A percentile compares a stretch with the other conserved stretches of the same genome.
Conservation (phyloP, 2,888 invertebrate genomes). For the Meandrusa payeni region DNA sequence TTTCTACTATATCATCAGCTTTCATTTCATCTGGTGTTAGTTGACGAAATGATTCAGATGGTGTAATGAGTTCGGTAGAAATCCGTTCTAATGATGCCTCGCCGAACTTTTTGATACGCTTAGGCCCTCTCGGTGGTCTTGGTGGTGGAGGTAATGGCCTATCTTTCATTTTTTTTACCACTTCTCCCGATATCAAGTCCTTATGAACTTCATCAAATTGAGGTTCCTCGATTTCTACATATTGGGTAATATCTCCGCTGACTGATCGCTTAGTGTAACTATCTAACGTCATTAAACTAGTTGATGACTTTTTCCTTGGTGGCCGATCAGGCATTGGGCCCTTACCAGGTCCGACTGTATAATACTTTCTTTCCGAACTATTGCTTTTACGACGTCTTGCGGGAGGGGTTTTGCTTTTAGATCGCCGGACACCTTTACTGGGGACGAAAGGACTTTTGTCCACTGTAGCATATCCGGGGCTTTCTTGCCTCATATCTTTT, state of each 20-base stretch:
- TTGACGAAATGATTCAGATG: constrained; percentile 34
- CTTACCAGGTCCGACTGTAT: constrained; percentile 80
- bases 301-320: constrained; percentile 82
- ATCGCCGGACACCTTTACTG: constrained; percentile 78
- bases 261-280: constrained; percentile 68
- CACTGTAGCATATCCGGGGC: constrained; percentile 88
- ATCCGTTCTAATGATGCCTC: constrained; percentile 33
- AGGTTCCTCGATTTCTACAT: constrained; percentile 82
- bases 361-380: constrained; percentile 83
- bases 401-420: constrained; percentile 77
- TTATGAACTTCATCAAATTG: constrained; percentile 81
- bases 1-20: constrained; percentile 77
- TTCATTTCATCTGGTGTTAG: constrained; percentile 36
- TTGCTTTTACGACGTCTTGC: constrained; percentile 66
- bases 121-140: constrained; percentile 86
- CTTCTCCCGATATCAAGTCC: constrained; percentile 86
- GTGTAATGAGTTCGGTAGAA: constrained; percentile 31
- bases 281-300: constrained; percentile 75
- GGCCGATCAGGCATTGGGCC: constrained; percentile 81
- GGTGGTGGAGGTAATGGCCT: constrained; percentile 93
- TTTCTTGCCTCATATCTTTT: constrained; percentile 66
- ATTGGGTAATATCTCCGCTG: constrained; percentile 75
- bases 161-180: constrained; percentile 91
- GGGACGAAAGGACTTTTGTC: constrained; percentile 86
- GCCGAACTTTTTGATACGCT: constrained; percentile 53